Percentiles rank a stretch among this genome's conserved stretches.
phyloP scores from a whole-genome alignment of 2,797 vertebrate genomes.

The Chelonia mydas region DNA sequence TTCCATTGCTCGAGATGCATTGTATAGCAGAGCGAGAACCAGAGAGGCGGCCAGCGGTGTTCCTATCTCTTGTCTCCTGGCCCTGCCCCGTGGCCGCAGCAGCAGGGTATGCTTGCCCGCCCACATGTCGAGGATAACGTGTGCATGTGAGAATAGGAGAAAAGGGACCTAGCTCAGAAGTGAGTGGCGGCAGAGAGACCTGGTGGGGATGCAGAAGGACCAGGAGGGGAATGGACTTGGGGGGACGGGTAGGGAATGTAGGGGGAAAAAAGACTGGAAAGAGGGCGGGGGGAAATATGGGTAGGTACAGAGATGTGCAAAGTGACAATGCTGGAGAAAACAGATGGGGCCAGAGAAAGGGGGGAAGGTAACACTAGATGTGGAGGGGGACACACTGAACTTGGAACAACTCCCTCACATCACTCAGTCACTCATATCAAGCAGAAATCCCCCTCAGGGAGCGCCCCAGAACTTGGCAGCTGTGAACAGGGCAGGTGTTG shows the following conservation, averaged over 20 bases:
- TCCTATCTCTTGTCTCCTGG: not conserved
- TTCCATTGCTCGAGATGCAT: too few species aligned
- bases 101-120: not conserved
- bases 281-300: not conserved
- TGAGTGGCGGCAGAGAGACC: not conserved
- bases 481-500: not conserved
- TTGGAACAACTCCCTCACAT: not conserved
- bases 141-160: not conserved
- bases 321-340: not conserved
- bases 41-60: rapidly evolving
- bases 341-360: not conserved
- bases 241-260: not conserved
- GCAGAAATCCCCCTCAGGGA: not conserved
- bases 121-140: not conserved
- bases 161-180: not conserved
- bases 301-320: not conserved
- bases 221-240: not conserved
- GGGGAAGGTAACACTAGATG: not conserved
- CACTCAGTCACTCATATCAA: not conserved
- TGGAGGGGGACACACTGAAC: not conserved
- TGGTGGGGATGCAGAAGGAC: not conserved
- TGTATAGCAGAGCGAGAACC: not conserved
- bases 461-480: not conserved
- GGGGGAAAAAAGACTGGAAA: not conserved
- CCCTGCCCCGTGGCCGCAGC: not conserved